These are phyloP conservation scores for Eptesicus fuscus DNA, from an alignment of 2,113 vertebrate species.

Conservation along the genomic window DNA sequence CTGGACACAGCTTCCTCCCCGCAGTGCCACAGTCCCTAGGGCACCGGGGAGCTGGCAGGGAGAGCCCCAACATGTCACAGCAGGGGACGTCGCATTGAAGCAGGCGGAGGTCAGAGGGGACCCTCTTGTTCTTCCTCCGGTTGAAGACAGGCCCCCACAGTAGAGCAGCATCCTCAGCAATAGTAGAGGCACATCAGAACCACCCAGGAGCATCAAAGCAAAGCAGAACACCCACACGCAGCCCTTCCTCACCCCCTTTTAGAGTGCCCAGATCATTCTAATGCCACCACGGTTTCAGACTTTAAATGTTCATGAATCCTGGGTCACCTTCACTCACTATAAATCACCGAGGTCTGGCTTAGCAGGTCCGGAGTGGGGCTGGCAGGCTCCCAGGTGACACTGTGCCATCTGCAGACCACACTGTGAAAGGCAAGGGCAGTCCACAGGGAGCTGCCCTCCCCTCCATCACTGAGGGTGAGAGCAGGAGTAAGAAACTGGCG, in stretches of 20 bases:
- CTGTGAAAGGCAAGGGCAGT: not conserved
- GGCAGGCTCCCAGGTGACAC: not conserved
- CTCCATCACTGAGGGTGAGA: no score
- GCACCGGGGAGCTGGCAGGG: not conserved
- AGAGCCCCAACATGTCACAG: no score
- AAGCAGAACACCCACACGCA: not conserved
- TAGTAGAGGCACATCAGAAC: not conserved
- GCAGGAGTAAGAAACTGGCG: not conserved
- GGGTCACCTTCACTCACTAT: not conserved
- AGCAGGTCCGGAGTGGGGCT: not conserved
- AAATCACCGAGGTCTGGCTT: not conserved
- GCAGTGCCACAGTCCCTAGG: not conserved
- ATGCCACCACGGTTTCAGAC: not conserved
- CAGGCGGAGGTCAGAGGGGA: not conserved
- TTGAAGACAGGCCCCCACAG: not conserved
- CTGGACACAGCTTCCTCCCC: not conserved
- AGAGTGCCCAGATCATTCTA: not conserved
- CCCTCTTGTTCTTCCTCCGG: not conserved
- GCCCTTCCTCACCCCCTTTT: not conserved
- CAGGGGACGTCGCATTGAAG: no score
- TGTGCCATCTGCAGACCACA: not conserved
- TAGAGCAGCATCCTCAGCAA: not conserved
- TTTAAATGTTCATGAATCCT: not conserved
- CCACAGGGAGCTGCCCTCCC: not conserved
- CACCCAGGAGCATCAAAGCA: no score